Percentiles rank a stretch among this genome's conserved stretches.
These are phyloP conservation scores for Delia radicum DNA, from an alignment of 1,140 invertebrate species.

Conservation along the genomic window DNA sequence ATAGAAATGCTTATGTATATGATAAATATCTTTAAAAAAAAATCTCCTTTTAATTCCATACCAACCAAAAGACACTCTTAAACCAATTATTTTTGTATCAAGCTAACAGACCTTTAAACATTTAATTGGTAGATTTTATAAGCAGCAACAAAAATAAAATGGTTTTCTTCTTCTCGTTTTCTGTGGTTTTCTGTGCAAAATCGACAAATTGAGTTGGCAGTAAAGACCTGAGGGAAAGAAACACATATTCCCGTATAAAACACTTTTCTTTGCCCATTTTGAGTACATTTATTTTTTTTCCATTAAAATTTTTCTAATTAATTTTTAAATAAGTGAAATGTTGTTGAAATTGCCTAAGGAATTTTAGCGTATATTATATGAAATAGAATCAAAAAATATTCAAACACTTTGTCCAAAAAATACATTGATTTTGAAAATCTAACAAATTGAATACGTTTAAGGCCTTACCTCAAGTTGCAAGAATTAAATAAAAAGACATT, in stretches of 20 bases:
- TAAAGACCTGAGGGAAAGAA: background rate
- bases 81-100: background rate
- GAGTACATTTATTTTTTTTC: background rate
- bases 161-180: background rate
- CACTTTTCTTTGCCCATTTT: background rate
- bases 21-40: background rate
- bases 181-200: background rate
- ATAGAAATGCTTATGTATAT: background rate
- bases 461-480: no score
- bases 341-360: slow-evolving; percentile 22
- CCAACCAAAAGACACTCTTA: background rate
- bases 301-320: slow-evolving; percentile 19
- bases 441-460: background rate
- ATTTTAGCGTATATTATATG: background rate
- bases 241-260: no score
- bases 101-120: background rate
- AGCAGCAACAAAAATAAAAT: no score
- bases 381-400: no score
- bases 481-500: no score
- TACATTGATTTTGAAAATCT: no score
- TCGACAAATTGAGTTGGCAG: slow-evolving; percentile 8
- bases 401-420: background rate
- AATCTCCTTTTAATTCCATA: background rate
- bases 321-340: slow-evolving; percentile 27
- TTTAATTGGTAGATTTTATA: background rate